Evolutionary conservation across 2,113 vertebrate species (phyloP), one percentile per base, ranked within the genome.

Genomic region (Muscicapa adusta): DNA sequence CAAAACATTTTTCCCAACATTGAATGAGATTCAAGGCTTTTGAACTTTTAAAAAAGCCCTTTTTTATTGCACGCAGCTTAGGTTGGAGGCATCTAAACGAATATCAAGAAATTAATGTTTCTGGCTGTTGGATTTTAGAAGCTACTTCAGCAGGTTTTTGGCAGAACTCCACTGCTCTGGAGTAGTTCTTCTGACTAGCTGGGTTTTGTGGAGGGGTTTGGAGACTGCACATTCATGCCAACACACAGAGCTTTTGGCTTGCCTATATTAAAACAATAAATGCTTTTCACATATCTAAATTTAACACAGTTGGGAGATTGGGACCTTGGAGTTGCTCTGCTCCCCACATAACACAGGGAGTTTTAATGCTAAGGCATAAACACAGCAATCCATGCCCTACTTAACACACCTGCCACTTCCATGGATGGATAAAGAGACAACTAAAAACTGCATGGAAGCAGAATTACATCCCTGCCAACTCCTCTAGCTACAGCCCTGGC

Each of bases 51-150:
- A 0, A 18, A 18, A 43, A 78, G 31, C 11, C 6, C 1, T 43
- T 85, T 73, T 33, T 45, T 53, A 10, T 68, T 9, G 31, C 43
- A 53, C 2, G 0, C 12, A 42, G 29, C 1, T 0, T 36, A 71
- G 45, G 3, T 6, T 17, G 33, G 40, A 61, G 51, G 24, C 45
- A 57, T 18, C 11, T 33, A 22, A 72, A 81, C 50, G 28, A 14
- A 20, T 10, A 79, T 0, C 25, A 31, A 47, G 34, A 22, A 5
- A 16, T 51, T 19, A 50, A 58, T 15, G 7, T 36, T 19, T 72
- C 43, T 65, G 33, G 33, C 14, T 76, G 26, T 33, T 18, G 12
- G 26, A 67, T 60, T 26, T 51, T 10, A 51, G 71, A 62, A 85
- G 18, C 53, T 29, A 18, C 26, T 42, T 29, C 40, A 77, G 51